phyloP scores from a whole-genome alignment of 2,888 invertebrate genomes.

The Orthosia gothica region DNA sequence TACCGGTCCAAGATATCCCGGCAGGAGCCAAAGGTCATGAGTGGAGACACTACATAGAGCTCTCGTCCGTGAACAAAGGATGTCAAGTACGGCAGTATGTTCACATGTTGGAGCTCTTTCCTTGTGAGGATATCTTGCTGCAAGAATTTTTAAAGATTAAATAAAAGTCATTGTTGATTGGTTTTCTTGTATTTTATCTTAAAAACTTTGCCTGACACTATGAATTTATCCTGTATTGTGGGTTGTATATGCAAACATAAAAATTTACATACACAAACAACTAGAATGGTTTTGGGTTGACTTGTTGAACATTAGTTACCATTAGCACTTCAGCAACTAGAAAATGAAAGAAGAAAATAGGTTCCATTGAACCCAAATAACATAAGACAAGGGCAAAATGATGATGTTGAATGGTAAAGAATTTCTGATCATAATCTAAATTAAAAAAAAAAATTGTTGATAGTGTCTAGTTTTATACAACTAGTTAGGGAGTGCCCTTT shows the following conservation, averaged over 20 bases:
- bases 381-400: neutral
- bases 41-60: conserved; percentile 95
- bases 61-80: conserved; percentile 95
- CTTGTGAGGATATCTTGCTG: conserved; percentile 95
- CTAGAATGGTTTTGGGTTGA: neutral
- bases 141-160: conserved; percentile 67
- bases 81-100: conserved; percentile 94
- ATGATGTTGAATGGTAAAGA: neutral
- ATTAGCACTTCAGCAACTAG: no score
- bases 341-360: neutral
- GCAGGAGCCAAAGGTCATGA: conserved; percentile 97
- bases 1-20: conserved; percentile 95
- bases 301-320: neutral
- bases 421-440: neutral
- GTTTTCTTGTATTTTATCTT: no score
- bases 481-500: conserved; percentile 45
- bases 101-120: conserved; percentile 95
- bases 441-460: neutral
- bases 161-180: no score
- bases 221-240: no score
- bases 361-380: neutral
- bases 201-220: no score
- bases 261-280: no score
- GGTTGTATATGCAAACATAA: no score
- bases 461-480: neutral